A percentile compares a stretch with the other conserved stretches of the same genome.
These are phyloP conservation scores for Stomatorhinus walkeri DNA, from an alignment of 2,797 vertebrate species.

Conservation along the genomic window DNA sequence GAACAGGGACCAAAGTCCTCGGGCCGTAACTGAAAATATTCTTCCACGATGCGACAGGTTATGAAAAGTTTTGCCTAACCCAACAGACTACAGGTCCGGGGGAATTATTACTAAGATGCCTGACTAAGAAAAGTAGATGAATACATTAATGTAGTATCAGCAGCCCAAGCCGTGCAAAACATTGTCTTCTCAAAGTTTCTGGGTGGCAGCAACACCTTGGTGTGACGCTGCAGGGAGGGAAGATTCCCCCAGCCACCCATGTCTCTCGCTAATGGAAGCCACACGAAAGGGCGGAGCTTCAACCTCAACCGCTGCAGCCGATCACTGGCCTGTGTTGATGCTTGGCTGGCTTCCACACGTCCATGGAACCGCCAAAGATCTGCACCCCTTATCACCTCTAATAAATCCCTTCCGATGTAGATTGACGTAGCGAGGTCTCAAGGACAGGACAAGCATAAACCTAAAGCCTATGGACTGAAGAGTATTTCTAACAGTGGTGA, in stretches of 20 bases:
- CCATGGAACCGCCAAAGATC: not conserved
- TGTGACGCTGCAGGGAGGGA: not conserved
- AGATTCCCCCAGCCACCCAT: not conserved
- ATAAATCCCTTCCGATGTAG: not conserved
- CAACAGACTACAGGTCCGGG: not conserved
- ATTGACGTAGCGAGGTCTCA: not conserved
- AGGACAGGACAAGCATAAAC: not conserved
- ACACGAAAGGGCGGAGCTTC: not conserved
- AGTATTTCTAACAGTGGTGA: not conserved
- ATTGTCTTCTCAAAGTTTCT: not conserved
- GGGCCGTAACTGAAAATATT: not conserved
- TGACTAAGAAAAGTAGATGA: not conserved
- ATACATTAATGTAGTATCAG: not conserved
- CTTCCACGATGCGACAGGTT: slow-evolving; percentile 23
- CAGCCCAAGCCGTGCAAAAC: not conserved
- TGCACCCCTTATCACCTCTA: not conserved
- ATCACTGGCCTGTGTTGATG: not conserved
- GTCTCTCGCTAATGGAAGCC: not conserved
- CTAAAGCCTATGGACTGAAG: not conserved
- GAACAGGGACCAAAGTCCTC: not conserved
- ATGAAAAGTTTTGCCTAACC: not conserved
- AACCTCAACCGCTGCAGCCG: not conserved
- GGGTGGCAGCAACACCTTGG: not conserved
- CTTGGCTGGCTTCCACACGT: not conserved
- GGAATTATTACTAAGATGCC: not conserved